phyloP scores from a whole-genome alignment of 2,797 vertebrate species.

The Argentina silus region DNA sequence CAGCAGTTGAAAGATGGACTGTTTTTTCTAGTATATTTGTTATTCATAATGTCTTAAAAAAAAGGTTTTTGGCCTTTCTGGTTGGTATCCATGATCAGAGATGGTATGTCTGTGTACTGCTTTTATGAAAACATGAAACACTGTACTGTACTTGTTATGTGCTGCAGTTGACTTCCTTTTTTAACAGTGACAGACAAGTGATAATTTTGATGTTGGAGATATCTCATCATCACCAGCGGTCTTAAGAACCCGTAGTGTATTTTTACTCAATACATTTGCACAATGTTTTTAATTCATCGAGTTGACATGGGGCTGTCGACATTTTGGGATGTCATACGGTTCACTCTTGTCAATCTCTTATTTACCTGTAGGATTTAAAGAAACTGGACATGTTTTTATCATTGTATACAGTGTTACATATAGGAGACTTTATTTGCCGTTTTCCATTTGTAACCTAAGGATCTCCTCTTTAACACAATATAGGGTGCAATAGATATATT shows the following conservation, averaged over 20 bases:
- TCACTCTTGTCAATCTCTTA: conserved; percentile 31
- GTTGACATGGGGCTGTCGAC: not conserved
- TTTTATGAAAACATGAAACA: conserved; percentile 30
- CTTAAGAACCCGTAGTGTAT: conserved; percentile 16
- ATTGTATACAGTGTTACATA: conserved; percentile 18
- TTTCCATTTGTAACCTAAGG: conserved; percentile 19
- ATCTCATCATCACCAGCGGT: conserved; percentile 16
- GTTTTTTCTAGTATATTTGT: conserved; percentile 9
- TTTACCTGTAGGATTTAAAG: conserved; percentile 26
- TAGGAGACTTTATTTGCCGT: conserved; percentile 28
- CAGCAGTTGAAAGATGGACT: conserved; percentile 11
- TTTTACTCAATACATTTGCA: conserved; percentile 54
- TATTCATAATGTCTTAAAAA: conserved; percentile 28
- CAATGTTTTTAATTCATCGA: conserved; percentile 48
- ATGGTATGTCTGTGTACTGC: conserved; percentile 39
- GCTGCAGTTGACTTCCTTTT: conserved; percentile 32
- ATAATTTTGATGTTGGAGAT: not conserved
- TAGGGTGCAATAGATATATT: not conserved
- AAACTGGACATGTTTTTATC: conserved; percentile 4
- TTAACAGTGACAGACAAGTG: conserved; percentile 14
- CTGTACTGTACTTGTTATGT: conserved; percentile 47
- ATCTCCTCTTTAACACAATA: conserved; percentile 9
- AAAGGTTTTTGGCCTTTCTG: conserved; percentile 53
- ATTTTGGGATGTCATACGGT: conserved; percentile 8
- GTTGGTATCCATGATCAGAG: conserved; percentile 27